Evolutionary conservation across 1,140 invertebrate species (phyloP).

Genomic region (Cotesia vestalis): DNA sequence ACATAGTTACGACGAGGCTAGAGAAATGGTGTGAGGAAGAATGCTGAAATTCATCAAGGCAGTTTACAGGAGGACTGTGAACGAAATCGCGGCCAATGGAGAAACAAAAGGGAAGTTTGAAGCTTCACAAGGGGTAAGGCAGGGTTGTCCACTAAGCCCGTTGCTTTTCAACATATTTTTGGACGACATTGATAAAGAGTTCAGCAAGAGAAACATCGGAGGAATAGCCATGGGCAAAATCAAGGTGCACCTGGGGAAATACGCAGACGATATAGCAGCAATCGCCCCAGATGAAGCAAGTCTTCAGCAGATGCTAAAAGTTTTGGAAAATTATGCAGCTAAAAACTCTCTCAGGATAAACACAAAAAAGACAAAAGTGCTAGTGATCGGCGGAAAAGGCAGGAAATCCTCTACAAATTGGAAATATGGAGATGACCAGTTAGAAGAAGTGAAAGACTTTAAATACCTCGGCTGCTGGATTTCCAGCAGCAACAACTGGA

Average conservation of each 20-base stretch:
- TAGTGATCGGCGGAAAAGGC: background rate
- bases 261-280: background rate
- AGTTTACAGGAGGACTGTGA: background rate
- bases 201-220: background rate
- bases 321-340: background rate
- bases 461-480: constrained; percentile 14
- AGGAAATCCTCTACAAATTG: constrained; percentile 1
- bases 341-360: background rate
- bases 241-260: background rate
- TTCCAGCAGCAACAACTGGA: background rate
- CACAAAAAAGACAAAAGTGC: background rate
- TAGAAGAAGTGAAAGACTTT: background rate
- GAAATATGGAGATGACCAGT: background rate
- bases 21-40: background rate
- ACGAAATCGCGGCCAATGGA: background rate
- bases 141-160: background rate
- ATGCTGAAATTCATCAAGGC: background rate
- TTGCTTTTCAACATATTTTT: background rate
- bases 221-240: background rate
- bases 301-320: background rate
- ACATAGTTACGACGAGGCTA: no score
- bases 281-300: background rate
- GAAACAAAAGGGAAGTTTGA: background rate
- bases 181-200: background rate
- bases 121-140: background rate